These are phyloP conservation scores for Trogon surrucura DNA, from an alignment of 2,113 vertebrate species.

Conservation along the genomic window DNA sequence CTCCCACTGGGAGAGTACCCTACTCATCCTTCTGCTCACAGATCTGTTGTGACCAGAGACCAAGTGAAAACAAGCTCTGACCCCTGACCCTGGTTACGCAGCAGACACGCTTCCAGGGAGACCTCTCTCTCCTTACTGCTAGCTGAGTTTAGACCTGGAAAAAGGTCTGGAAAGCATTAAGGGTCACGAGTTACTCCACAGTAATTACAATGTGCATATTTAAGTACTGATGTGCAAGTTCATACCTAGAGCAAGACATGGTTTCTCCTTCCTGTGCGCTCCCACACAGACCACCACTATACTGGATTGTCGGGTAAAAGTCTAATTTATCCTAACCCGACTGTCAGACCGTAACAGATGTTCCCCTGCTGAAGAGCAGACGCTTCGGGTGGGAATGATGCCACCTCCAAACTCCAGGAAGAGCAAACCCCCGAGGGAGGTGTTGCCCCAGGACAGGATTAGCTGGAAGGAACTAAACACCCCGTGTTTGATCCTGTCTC, in stretches of 20 bases:
- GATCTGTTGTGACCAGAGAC: fast-evolving
- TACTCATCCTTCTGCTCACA: neutral
- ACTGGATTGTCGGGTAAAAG: neutral
- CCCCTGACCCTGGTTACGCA: neutral
- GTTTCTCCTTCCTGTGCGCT: neutral
- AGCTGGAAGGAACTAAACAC: neutral
- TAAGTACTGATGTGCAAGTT: neutral
- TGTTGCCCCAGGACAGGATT: neutral
- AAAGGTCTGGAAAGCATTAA: neutral
- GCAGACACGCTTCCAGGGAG: neutral
- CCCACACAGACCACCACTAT: neutral
- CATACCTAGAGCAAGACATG: neutral
- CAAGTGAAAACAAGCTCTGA: neutral
- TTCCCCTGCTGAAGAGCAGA: neutral
- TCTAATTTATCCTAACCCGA: neutral
- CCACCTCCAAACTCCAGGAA: neutral
- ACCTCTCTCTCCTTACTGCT: neutral
- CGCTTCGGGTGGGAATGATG: neutral
- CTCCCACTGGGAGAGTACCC: neutral
- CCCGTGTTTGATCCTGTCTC: neutral
- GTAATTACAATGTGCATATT: fast-evolving
- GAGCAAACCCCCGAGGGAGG: neutral
- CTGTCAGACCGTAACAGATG: neutral
- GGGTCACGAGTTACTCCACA: neutral
- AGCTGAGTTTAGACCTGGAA: neutral